phyloP scores from a whole-genome alignment of 2,797 vertebrate genomes.

The Sphaeramia orbicularis region DNA sequence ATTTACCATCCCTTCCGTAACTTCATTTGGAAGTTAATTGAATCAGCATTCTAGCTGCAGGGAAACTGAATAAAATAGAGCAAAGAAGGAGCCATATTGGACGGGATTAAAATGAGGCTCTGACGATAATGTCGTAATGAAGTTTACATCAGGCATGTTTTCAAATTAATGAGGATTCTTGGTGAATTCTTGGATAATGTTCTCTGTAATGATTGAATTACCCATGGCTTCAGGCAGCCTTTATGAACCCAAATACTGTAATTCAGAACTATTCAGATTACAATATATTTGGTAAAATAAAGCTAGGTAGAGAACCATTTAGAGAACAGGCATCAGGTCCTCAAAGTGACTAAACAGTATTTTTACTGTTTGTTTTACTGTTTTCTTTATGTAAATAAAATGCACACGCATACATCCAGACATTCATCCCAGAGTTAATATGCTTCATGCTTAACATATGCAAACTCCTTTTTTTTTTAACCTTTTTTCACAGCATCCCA shows the following conservation, averaged over 20 bases:
- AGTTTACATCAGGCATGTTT: constrained; percentile 63
- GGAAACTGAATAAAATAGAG: constrained; percentile 71
- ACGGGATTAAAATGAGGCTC: constrained; percentile 64
- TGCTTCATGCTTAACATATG: constrained; percentile 22
- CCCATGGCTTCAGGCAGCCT: constrained; percentile 9
- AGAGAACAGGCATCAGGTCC: constrained; percentile 19
- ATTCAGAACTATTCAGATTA: constrained; percentile 28
- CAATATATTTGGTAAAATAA: not conserved
- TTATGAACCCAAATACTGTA: constrained; percentile 18
- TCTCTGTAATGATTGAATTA: constrained; percentile 37
- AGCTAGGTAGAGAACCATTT: constrained; percentile 4
- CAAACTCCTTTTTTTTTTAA: not conserved
- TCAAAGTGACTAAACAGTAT: too few species aligned
- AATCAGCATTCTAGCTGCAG: constrained; percentile 76
- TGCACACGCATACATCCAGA: not conserved
- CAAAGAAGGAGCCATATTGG: constrained; percentile 63
- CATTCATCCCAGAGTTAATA: constrained; percentile 4
- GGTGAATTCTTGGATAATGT: constrained; percentile 53
- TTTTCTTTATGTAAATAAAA: not conserved
- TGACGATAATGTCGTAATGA: constrained; percentile 60
- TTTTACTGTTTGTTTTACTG: too few species aligned
- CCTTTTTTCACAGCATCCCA: constrained; percentile 20
- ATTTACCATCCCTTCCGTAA: constrained; percentile 70
- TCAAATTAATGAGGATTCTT: constrained; percentile 52
- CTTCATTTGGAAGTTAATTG: constrained; percentile 79